Conservation (phyloP, 2,888 invertebrate species). For the Erebia palarica region DNA sequence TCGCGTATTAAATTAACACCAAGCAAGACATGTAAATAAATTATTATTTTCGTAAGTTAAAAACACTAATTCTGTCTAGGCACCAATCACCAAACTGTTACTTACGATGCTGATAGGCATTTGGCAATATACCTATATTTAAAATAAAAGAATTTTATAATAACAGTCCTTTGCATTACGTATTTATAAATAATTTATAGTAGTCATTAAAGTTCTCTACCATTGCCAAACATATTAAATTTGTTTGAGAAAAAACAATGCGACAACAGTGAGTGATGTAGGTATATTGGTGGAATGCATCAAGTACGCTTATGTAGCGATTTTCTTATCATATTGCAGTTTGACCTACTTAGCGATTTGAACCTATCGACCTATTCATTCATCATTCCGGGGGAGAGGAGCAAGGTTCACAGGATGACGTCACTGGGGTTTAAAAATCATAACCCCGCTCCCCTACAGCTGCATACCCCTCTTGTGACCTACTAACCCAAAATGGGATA, state of each 20-base stretch:
- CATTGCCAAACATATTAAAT: neutral
- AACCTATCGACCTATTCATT: constrained; percentile 70
- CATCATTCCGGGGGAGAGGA: constrained; percentile 66
- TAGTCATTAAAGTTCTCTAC: neutral
- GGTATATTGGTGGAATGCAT: neutral
- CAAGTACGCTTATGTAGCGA: constrained; percentile 2
- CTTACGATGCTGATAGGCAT: too few species aligned
- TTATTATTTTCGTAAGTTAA: too few species aligned
- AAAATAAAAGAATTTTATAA: too few species aligned
- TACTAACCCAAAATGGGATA: constrained; percentile 74
- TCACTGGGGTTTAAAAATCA: constrained; percentile 72
- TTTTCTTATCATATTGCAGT: constrained; percentile 29
- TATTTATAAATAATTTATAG: too few species aligned
- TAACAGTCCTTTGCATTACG: too few species aligned
- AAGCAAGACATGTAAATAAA: too few species aligned
- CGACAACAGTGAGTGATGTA: neutral
- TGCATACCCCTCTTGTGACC: constrained; percentile 76
- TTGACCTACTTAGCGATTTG: constrained; percentile 43
- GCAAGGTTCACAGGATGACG: constrained; percentile 60
- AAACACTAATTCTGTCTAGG: too few species aligned
- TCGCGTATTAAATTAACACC: neutral
- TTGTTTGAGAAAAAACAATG: neutral
- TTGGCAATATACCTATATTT: too few species aligned
- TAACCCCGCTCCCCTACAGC: constrained; percentile 59
- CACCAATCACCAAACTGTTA: too few species aligned